phyloP scores from a whole-genome alignment of 2,113 vertebrate genomes.

The Probosciger aterrimus region DNA sequence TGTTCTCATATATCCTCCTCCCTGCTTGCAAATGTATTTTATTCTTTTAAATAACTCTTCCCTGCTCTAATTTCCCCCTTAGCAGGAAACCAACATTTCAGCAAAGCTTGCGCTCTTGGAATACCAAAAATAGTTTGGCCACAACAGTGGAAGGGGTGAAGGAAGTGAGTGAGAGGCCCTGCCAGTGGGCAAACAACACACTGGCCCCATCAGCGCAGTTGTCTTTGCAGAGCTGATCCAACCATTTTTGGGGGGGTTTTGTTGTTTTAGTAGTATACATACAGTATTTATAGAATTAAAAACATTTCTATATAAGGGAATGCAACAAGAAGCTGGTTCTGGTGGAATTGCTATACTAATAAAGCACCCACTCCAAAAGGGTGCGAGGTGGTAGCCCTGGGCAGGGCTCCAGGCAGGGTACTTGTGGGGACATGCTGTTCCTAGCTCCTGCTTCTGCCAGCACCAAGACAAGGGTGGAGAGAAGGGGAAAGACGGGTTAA shows the following conservation, averaged over 20 bases:
- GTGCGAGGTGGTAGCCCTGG: not conserved
- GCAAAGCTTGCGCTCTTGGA: constrained; percentile 16
- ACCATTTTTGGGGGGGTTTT: not conserved
- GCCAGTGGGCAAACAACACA: not conserved
- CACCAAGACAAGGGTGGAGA: not conserved
- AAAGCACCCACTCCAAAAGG: not conserved
- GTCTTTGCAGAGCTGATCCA: not conserved
- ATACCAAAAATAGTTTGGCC: constrained; percentile 48
- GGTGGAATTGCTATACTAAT: not conserved
- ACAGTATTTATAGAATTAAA: constrained; percentile 47
- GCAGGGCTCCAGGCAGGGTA: not conserved
- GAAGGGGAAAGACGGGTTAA: not conserved
- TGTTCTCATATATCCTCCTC: not conserved
- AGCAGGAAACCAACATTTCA: constrained; percentile 48
- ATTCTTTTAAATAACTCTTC: constrained; percentile 7
- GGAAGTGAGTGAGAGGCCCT: constrained; percentile 27
- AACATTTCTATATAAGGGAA: constrained; percentile 41
- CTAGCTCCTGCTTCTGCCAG: not conserved
- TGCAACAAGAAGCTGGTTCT: constrained; percentile 23
- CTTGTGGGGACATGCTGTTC: not conserved
- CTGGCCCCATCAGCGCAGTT: not conserved
- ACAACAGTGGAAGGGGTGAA: constrained; percentile 39
- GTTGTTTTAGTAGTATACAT: not conserved
- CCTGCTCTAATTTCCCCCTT: not conserved
- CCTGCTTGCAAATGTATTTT: not conserved